Base-by-base conservation (phyloP, 2,888 invertebrate genomes). In the Trichopria drosophilae region DNA sequence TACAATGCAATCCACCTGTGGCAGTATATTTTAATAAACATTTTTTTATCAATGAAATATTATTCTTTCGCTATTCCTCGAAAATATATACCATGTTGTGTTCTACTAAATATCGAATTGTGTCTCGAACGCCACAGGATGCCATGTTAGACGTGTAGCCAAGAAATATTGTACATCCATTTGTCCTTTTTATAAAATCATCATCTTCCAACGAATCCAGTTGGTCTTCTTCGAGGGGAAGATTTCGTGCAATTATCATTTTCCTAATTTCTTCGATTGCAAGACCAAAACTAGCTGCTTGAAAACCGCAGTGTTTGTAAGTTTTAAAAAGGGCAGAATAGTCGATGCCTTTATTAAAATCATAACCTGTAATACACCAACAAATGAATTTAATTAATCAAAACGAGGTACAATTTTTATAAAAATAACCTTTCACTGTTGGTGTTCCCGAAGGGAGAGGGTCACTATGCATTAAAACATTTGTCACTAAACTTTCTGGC, bases 111-210 rank as follows among this genome's bases (percentile, higher is more conserved):
- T 91, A 99, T 44, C 87, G 79, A 55, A 99, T 84, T 0, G 90
- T 88, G 68, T 99, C 99, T 55, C 99, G 79, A 51, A 98, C 78
- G 3, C 99, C 99, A 44, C 92, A 90, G 0, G 98, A 98, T 22
- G 94, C 90, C 81, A 99, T 86, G 76, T 99, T 99, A 0, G 98
- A 98, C 0, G 99, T 99, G 71, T 88, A 99, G 2, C 97, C 96
- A 56, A 99, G 77, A 76, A 99, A 99, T 69, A 99, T 90, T 2
- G 98, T 97, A 69, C 98, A 98, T 65, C 86, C 87, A 12, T 81
- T 82, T 70, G 84, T 85, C 55, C 89, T 81, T 64, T 80, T 84
- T 29, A 90, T 90, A 73, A 89, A 90, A 24, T 85, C 82, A 68
- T 95, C 93, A 41, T 87, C 84, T 75, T 89, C 88, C 59, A 86